Evolutionary conservation across 1,140 invertebrate genomes (phyloP).

Genomic region (Euura saliciscinereae): DNA sequence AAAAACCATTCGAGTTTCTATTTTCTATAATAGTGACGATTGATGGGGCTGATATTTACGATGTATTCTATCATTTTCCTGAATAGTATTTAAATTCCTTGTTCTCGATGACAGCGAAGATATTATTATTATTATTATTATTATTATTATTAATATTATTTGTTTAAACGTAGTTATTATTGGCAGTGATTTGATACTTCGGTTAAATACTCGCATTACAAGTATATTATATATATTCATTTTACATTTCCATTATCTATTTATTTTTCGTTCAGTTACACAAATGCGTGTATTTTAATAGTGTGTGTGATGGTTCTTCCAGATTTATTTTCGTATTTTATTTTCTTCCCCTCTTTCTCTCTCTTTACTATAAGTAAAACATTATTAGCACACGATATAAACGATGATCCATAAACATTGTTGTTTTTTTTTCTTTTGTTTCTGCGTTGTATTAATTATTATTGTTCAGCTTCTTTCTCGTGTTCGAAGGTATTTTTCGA

Average conservation of each 20-base stretch:
- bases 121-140: not conserved
- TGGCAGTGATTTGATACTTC: constrained; percentile 44
- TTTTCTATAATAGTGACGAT: too few species aligned
- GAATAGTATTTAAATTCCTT: too few species aligned
- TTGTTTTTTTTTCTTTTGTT: not conserved
- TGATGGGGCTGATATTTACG: too few species aligned
- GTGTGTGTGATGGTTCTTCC: too few species aligned
- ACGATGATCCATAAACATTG: not conserved
- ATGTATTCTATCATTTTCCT: too few species aligned
- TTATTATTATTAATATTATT: too few species aligned
- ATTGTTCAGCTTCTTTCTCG: constrained; percentile 8
- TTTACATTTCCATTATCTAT: not conserved
- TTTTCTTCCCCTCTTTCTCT: not conserved
- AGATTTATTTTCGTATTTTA: too few species aligned
- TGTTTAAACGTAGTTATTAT: constrained; percentile 17
- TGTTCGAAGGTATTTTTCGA: not conserved
- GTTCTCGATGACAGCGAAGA: constrained; percentile 5
- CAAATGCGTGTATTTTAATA: not conserved
- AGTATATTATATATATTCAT: not conserved
- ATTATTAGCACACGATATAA: not conserved
- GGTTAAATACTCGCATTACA: not conserved
- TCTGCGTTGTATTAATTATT: constrained; percentile 15
- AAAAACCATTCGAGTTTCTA: too few species aligned
- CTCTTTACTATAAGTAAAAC: not conserved
- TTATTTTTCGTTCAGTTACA: not conserved